phyloP scores from a whole-genome alignment of 2,113 vertebrate species.

The Platichthys flesus region DNA sequence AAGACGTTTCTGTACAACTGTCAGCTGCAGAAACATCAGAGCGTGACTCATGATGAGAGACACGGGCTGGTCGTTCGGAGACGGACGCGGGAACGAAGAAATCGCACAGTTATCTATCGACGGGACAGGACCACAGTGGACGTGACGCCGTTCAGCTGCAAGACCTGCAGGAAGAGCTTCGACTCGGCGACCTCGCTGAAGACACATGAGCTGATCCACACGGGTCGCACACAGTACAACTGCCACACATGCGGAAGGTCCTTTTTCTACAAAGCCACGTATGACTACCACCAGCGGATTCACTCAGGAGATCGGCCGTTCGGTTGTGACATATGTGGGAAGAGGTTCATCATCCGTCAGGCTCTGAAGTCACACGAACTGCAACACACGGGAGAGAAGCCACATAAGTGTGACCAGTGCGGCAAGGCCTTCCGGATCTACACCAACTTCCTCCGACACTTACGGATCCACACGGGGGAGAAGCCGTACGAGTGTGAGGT shows the following conservation, averaged over 20 bases:
- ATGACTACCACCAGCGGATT: slow-evolving; percentile 68
- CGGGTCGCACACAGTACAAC: slow-evolving; percentile 26
- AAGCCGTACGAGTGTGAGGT: slow-evolving; percentile 78
- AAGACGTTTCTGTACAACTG: slow-evolving; percentile 81
- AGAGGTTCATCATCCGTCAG: slow-evolving; percentile 69
- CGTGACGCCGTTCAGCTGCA: slow-evolving; percentile 73
- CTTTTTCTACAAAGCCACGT: slow-evolving; percentile 76
- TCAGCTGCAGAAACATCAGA: slow-evolving; percentile 76
- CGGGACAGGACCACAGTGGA: slow-evolving; percentile 58
- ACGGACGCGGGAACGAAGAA: background rate
- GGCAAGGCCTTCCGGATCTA: slow-evolving; percentile 71
- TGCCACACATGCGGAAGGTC: slow-evolving; percentile 70
- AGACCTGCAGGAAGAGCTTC: slow-evolving; percentile 72
- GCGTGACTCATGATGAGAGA: slow-evolving; percentile 4
- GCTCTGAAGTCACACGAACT: slow-evolving; percentile 74
- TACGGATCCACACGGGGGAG: slow-evolving; percentile 72
- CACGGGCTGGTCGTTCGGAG: slow-evolving; percentile 7
- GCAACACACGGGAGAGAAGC: slow-evolving; percentile 76
- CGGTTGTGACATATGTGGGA: slow-evolving; percentile 68
- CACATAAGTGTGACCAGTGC: slow-evolving; percentile 69
- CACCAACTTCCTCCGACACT: slow-evolving; percentile 71
- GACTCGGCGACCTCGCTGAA: slow-evolving; percentile 37
- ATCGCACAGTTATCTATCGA: slow-evolving; percentile 63
- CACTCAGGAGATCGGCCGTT: slow-evolving; percentile 78
- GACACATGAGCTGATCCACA: slow-evolving; percentile 72